Conservation (phyloP, 1,140 invertebrate genomes). For the Atopsyche davidsoni region DNA sequence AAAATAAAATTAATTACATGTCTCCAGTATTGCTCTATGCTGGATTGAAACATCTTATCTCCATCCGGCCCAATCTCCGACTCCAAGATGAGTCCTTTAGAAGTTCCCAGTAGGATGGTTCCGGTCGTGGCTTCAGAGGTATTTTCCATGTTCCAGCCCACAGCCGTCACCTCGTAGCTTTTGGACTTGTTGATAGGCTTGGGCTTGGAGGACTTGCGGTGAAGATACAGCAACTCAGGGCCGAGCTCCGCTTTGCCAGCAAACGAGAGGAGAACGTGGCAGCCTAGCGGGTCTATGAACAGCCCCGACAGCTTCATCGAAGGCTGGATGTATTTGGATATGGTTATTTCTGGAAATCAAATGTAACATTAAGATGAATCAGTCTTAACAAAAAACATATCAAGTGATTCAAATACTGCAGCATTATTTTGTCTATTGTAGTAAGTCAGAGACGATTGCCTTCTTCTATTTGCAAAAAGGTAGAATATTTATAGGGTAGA, state of each 20-base stretch:
- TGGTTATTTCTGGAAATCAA: constrained; percentile 50
- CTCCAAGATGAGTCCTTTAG: constrained; percentile 87
- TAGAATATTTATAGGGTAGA: too few species aligned
- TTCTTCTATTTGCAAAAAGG: too few species aligned
- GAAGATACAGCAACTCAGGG: constrained; percentile 79
- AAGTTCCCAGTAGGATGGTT: constrained; percentile 82
- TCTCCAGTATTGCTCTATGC: constrained; percentile 78
- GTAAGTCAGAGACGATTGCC: too few species aligned
- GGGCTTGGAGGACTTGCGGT: constrained; percentile 47
- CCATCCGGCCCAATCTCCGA: constrained; percentile 76
- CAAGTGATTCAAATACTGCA: too few species aligned
- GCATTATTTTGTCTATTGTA: too few species aligned
- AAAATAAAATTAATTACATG: constrained; percentile 71
- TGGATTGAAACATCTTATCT: constrained; percentile 73
- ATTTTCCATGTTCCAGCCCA: constrained; percentile 82
- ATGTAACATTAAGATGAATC: too few species aligned
- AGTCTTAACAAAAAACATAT: too few species aligned
- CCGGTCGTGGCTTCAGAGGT: constrained; percentile 65
- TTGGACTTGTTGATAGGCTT: constrained; percentile 58
- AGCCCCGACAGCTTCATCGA: constrained; percentile 62
- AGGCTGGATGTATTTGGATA: constrained; percentile 54
- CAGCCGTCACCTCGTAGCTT: constrained; percentile 82
- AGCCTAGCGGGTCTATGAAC: constrained; percentile 81
- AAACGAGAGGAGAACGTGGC: constrained; percentile 76
- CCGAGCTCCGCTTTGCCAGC: constrained; percentile 55